Evolutionary conservation across 2,888 invertebrate species (phyloP).

Genomic region (Nymphalis urticae): DNA sequence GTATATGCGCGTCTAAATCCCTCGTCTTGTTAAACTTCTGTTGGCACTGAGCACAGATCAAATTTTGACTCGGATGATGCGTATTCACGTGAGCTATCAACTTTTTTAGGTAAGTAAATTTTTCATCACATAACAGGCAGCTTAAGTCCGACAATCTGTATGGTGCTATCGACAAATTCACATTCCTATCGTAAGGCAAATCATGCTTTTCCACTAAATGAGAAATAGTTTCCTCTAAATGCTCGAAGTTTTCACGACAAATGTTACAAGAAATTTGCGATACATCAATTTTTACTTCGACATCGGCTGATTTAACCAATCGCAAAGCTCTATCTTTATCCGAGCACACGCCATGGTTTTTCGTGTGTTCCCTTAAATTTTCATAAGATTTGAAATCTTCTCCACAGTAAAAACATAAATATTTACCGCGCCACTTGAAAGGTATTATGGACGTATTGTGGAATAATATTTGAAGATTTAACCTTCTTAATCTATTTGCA

Average conservation of each 20-base stretch:
- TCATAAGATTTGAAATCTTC: slow-evolving; percentile 49
- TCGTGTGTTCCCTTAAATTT: slow-evolving; percentile 64
- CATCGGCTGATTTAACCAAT: slow-evolving; percentile 58
- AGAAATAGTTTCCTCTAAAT: slow-evolving; percentile 54
- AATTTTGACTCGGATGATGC: slow-evolving; percentile 57
- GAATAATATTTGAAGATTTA: slow-evolving; percentile 69
- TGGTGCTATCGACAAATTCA: slow-evolving; percentile 57
- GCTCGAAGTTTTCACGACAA: slow-evolving; percentile 56
- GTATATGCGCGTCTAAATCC: slow-evolving; percentile 58
- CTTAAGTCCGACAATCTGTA: slow-evolving; percentile 58
- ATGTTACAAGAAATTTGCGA: slow-evolving; percentile 63
- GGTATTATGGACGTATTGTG: slow-evolving; percentile 68
- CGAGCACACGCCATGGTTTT: slow-evolving; percentile 56
- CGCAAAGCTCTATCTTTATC: slow-evolving; percentile 57
- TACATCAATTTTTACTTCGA: slow-evolving; percentile 66
- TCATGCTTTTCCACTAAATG: slow-evolving; percentile 62
- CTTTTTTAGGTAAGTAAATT: slow-evolving; percentile 59
- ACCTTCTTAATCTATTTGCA: slow-evolving; percentile 59
- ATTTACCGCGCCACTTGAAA: slow-evolving; percentile 69
- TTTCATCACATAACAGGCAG: slow-evolving; percentile 59
- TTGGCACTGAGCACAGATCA: slow-evolving; percentile 63
- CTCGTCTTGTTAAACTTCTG: slow-evolving; percentile 61
- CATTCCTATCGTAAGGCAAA: slow-evolving; percentile 56
- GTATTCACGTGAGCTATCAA: slow-evolving; percentile 61
- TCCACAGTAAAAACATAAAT: slow-evolving; percentile 67